Base-by-base conservation (phyloP, 2,113 vertebrate species). In the Nanger granti region DNA sequence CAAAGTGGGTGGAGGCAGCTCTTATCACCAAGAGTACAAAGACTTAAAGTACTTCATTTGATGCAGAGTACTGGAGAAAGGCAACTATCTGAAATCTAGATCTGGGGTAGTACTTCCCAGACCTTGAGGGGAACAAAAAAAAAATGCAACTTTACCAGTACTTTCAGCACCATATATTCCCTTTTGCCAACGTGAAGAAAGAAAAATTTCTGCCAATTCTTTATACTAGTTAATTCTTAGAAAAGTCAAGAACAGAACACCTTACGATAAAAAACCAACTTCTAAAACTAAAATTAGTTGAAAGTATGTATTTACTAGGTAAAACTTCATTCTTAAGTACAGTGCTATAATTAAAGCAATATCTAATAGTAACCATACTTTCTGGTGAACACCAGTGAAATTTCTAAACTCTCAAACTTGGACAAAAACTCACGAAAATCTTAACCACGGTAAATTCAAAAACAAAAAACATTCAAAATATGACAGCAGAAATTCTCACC, bases 401-500 rank as follows among this genome's bases (percentile, higher is more conserved):
- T 89, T 95, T 94, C 89, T 89, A 76, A 94, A 86, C 90, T 95
- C 85, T 94, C n/a, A 6, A 57, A 93, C 47, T 47, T 28, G 52
- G 54, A 89, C 26, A 92, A 90, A 97, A 10, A n/a, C 11, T 92
- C 60, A 92, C 24, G 85, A 82, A 76, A 90, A 1, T 60, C 34
- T 92, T 7, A 7, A 95, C 12, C 73, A 55, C 17, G 66, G 54
- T 95, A 79, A 95, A 59, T 73, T 24, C 3, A 55, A 96, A 98
- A 96, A 2, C 55, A 73, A 94, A 97, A 55, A 44, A 13, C 0
- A 20, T 82, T 69, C 37, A 92, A 95, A 83, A 83, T 34, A 87
- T 29, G 49, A 94, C 2, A 93, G 41, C 8, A 96, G 24, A 94
- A 37, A 94, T 2, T 97, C 98, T 76, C 96, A 99, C 99, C 99